Conservation (phyloP, 2,113 vertebrate genomes). For the Chloroceryle aenea region DNA sequence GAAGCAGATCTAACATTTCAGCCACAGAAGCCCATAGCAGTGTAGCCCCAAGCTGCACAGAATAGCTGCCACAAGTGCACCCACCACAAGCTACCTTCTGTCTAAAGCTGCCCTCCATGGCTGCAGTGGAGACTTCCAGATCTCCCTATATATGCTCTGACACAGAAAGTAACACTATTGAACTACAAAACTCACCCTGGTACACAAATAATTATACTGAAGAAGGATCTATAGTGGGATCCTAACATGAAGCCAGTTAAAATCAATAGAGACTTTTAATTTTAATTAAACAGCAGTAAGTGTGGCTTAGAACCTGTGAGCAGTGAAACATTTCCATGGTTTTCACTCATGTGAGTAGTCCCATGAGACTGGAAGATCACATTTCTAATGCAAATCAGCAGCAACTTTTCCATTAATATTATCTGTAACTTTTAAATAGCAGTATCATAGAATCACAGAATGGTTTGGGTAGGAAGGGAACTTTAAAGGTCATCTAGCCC, state of each 20-base stretch:
- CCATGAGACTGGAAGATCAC: neutral
- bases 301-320: neutral
- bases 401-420: neutral
- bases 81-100: neutral
- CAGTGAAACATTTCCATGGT: neutral
- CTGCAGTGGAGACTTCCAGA: neutral
- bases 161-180: neutral
- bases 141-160: fast-evolving
- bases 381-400: neutral
- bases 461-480: neutral
- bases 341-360: neutral
- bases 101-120: neutral
- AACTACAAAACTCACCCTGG: neutral
- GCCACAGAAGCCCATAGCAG: neutral
- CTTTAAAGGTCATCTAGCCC: neutral
- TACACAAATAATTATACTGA: neutral
- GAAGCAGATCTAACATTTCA: neutral
- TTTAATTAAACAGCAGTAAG: neutral
- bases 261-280: neutral
- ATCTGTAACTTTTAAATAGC: neutral
- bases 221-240: neutral
- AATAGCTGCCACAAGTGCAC: neutral
- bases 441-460: neutral
- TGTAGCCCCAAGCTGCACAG: neutral
- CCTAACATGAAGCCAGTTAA: neutral